A percentile compares a stretch with the other conserved stretches of the same genome.
phyloP scores from a whole-genome alignment of 2,113 vertebrate genomes.

The Ancistrus triradiatus region DNA sequence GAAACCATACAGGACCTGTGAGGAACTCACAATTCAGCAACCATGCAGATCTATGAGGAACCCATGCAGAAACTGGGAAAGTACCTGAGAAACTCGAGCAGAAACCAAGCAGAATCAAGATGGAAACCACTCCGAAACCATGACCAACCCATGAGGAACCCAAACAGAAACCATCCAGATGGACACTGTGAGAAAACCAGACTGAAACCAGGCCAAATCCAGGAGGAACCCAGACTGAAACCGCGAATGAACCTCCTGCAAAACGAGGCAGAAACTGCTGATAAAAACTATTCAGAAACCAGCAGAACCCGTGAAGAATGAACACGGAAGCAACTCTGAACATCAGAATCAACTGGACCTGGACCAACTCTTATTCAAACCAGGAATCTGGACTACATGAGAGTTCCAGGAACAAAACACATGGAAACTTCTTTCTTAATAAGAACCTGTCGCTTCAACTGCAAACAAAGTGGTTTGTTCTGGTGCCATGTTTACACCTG shows the following conservation, averaged over 20 bases:
- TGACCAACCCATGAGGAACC: too few species aligned
- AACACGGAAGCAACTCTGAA: conserved; percentile 49
- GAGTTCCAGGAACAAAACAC: conserved; percentile 11
- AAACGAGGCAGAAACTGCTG: conserved; percentile 34
- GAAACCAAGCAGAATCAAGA: too few species aligned
- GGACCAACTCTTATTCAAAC: conserved; percentile 49
- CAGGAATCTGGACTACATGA: conserved; percentile 40
- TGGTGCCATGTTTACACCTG: conserved; percentile 8
- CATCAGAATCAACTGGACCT: conserved; percentile 39
- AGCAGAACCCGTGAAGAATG: conserved; percentile 40
- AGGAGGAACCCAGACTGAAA: too few species aligned
- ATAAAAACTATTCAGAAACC: too few species aligned
- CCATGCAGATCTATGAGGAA: too few species aligned
- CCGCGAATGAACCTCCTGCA: too few species aligned
- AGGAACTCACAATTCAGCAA: too few species aligned
- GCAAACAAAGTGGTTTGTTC: conserved; percentile 7
- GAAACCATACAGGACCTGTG: neutral
- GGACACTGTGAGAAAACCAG: neutral
- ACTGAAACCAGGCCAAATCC: too few species aligned
- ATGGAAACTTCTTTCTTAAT: conserved; percentile 4
- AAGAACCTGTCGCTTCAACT: conserved; percentile 11
- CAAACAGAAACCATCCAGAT: neutral
- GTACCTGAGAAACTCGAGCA: too few species aligned
- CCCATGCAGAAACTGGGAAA: too few species aligned
- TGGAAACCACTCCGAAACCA: too few species aligned